A percentile compares a stretch with the other conserved stretches of the same genome.
These are phyloP conservation scores for Spheniscus humboldti DNA, from an alignment of 2,797 vertebrate species.

Conservation along the genomic window DNA sequence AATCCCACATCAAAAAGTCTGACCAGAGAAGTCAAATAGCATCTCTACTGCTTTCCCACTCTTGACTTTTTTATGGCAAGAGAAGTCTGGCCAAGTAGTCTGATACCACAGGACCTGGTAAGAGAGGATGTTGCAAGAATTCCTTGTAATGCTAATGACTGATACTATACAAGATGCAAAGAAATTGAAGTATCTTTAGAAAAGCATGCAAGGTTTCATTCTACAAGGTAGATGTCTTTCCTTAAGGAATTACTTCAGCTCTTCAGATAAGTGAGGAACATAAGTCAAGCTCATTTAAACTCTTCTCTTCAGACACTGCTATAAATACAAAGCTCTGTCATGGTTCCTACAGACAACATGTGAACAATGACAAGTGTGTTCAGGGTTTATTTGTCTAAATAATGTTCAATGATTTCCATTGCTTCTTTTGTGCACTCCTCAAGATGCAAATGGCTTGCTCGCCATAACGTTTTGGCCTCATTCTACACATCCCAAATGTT, in stretches of 20 bases:
- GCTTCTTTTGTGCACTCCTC: background rate
- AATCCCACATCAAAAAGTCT: background rate
- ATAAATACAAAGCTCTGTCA: background rate
- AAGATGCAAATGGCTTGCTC: background rate
- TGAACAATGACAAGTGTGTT: background rate
- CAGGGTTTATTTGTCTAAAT: background rate
- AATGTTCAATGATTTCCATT: background rate
- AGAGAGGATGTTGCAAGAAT: background rate
- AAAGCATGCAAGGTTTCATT: background rate
- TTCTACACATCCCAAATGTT: background rate
- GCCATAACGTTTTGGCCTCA: background rate
- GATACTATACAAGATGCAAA: background rate
- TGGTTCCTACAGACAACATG: background rate
- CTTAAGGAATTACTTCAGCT: background rate
- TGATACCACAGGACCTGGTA: background rate
- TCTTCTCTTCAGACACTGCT: background rate
- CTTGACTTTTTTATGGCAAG: background rate
- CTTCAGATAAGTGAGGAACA: background rate
- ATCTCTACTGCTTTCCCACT: background rate
- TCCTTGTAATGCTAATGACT: background rate
- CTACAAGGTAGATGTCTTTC: background rate
- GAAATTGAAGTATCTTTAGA: background rate
- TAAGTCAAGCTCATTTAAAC: background rate
- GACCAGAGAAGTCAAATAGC: background rate
- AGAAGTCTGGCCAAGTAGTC: background rate